Base-by-base conservation (phyloP, 2,113 vertebrate genomes). In the Pogonocichla stellata region DNA sequence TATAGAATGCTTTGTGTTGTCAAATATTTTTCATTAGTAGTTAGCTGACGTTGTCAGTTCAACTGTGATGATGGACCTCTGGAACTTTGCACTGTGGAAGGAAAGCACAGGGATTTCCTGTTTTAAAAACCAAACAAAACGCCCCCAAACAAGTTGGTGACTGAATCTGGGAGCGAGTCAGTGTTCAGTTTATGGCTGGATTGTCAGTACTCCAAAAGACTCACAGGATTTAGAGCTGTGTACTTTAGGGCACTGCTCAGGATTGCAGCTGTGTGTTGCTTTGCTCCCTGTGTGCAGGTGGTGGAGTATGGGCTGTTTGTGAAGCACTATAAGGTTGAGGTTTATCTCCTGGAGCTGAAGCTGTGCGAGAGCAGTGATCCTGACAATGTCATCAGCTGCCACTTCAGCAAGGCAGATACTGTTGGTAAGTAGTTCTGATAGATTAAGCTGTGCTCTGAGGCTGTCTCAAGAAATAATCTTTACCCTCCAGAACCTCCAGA, bases 301-400 rank as follows among this genome's bases (percentile, higher is more conserved):
- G 99, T 99, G 88, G 99, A 99, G 95, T 98, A 99, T 23, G 99
- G 99, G 85, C 98, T 99, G 93, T 99, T 99, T 98, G 99, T 99
- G 72, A 99, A 99, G 97, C 98, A 99, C 96, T 99, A 98, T 93
- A 99, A 99, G 91, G 99, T 99, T 51, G 99, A 99, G 91, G 99
- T 99, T 67, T 99, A 99, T 97, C 98, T 99, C 90, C 96, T 99
- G 69, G 99, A 99, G 94, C 97, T 99, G 92, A 99, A 99, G 96
- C 96, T 99, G 75, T 99, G 99, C 31, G 98, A 99, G 93, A 99
- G 99, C 95, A 98, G 98, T 4, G 98, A 99, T 96, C 98, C 99
- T 60, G 98, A 98, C 65, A 99, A 98, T 34, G 95, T 99, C 38
- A 86, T 99, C 71, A 99, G 98, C 24, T 98, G 99, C 43, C 99